Conservation (phyloP, 1,140 invertebrate genomes). For the Anthonomus grandis region DNA sequence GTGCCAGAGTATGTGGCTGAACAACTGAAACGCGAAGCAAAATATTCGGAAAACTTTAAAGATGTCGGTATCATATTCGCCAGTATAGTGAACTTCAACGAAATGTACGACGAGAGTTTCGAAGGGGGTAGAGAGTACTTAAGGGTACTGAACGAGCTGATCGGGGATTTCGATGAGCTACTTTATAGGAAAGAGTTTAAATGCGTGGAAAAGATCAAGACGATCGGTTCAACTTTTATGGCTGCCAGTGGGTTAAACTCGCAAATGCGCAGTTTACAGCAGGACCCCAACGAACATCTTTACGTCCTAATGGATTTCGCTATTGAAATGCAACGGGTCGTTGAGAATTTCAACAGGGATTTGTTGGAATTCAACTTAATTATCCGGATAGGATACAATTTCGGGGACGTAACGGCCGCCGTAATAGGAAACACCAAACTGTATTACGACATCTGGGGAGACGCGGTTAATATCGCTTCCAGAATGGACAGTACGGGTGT, state of each 20-base stretch:
- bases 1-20: conserved; percentile 93
- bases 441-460: conserved; percentile 98
- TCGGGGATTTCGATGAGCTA: conserved; percentile 92
- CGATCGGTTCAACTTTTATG: conserved; percentile 97
- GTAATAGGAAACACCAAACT: conserved; percentile 95
- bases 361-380: conserved; percentile 86
- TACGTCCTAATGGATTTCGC: conserved; percentile 87
- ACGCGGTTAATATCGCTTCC: conserved; percentile 95
- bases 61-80: conserved; percentile 93
- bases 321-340: conserved; percentile 79
- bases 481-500: conserved; percentile 93
- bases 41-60: conserved; percentile 94
- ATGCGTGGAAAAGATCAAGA: conserved; percentile 96
- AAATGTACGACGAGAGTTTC: conserved; percentile 95
- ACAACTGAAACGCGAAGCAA: conserved; percentile 86
- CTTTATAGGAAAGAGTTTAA: conserved; percentile 77
- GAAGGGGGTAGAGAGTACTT: conserved; percentile 89
- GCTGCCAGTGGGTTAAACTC: conserved; percentile 92
- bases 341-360: conserved; percentile 85
- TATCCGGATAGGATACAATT: conserved; percentile 80
- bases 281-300: conserved; percentile 72
- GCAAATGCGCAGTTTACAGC: conserved; percentile 58
- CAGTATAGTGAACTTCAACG: conserved; percentile 93
- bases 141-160: conserved; percentile 91
- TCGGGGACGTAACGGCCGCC: conserved; percentile 90